Evolutionary conservation across 1,140 invertebrate species (phyloP).

Genomic region (Dryas iulia): DNA sequence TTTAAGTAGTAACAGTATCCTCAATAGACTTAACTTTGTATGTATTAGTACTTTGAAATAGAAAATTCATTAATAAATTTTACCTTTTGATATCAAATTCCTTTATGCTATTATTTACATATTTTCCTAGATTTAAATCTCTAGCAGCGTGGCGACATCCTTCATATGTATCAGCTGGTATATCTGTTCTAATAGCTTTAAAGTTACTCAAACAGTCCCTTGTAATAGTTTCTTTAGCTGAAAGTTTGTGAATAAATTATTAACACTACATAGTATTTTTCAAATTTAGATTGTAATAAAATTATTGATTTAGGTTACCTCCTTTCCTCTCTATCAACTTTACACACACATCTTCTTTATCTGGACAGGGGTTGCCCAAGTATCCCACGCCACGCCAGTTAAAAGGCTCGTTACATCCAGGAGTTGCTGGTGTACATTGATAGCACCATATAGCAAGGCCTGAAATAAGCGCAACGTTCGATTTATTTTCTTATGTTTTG

Average conservation of each 20-base stretch:
- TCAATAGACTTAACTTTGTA: too few relatives aligned
- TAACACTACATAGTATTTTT: background rate
- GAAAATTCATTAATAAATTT: too few relatives aligned
- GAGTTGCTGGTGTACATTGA: constrained; percentile 92
- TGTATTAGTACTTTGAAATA: too few relatives aligned
- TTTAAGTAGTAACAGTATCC: too few relatives aligned
- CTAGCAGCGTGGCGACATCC: constrained; percentile 90
- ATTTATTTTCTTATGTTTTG: background rate
- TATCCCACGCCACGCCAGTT: constrained; percentile 88
- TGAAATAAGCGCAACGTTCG: constrained; percentile 32
- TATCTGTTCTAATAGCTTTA: constrained; percentile 88
- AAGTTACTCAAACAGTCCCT: constrained; percentile 92
- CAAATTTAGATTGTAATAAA: background rate
- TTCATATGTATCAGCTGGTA: constrained; percentile 95
- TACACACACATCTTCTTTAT: constrained; percentile 93
- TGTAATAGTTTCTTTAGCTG: constrained; percentile 90
- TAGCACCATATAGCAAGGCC: constrained; percentile 89
- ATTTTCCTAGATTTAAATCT: constrained; percentile 90
- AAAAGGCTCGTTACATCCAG: constrained; percentile 91
- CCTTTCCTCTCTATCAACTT: constrained; percentile 94
- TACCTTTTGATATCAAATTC: constrained; percentile 92
- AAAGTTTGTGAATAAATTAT: constrained; percentile 46
- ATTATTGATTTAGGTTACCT: constrained; percentile 77
- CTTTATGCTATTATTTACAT: constrained; percentile 92
- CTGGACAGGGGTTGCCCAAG: constrained; percentile 88